Conservation (phyloP, 2,888 invertebrate genomes). For the Acholoe squamosa region DNA sequence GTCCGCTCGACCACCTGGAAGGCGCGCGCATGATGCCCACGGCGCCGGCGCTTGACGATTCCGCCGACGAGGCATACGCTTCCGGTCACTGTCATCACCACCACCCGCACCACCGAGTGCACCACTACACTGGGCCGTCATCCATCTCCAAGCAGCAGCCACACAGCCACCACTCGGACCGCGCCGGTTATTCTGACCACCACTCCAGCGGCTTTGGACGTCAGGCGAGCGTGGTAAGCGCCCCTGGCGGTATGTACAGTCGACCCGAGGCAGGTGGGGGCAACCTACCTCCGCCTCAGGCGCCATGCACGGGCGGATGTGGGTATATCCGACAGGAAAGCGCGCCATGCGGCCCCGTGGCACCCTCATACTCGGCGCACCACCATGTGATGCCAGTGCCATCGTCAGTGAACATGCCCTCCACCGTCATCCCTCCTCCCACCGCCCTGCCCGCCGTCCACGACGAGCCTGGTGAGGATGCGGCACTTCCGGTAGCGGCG, state of each 20-base stretch:
- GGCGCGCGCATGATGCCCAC: background rate
- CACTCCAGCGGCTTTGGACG: background rate
- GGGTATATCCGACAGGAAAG: constrained; percentile 41
- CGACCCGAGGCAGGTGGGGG: background rate
- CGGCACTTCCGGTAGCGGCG: background rate
- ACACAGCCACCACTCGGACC: constrained; percentile 40
- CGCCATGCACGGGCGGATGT: constrained; percentile 30
- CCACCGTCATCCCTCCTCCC: background rate
- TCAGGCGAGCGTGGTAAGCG: constrained; percentile 48
- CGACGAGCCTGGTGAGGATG: background rate
- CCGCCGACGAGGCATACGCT: constrained; percentile 44
- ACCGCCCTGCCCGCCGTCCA: background rate
- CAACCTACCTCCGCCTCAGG: background rate
- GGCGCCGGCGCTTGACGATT: constrained; percentile 39
- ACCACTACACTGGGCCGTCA: too few relatives aligned
- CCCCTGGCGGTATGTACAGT: constrained; percentile 39
- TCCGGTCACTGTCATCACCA: constrained; percentile 52
- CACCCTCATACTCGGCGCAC: constrained; percentile 1
- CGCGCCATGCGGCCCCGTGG: constrained; percentile 49
- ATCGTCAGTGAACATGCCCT: background rate
- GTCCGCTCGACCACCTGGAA: background rate
- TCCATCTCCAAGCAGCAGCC: background rate
- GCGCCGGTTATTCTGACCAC: background rate
- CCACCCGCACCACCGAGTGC: constrained; percentile 10
- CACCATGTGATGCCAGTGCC: background rate